These are phyloP conservation scores for Myotis daubentonii DNA, from an alignment of 2,797 vertebrate genomes.

Conservation along the genomic window DNA sequence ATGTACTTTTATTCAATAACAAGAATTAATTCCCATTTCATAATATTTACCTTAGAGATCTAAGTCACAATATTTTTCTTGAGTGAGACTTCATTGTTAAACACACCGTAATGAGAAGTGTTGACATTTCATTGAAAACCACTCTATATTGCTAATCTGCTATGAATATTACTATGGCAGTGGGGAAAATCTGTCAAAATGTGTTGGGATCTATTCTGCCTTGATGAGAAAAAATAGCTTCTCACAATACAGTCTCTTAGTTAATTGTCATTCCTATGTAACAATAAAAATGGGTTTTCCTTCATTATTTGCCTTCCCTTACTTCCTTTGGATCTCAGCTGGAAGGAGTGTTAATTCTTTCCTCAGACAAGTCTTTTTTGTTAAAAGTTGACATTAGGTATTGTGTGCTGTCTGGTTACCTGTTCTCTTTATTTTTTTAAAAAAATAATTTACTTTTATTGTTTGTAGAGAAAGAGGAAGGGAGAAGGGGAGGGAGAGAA, in stretches of 20 bases:
- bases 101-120: conserved; percentile 65
- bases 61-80: conserved; percentile 74
- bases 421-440: not conserved
- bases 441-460: not conserved
- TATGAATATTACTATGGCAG: conserved; percentile 76
- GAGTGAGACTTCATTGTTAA: conserved; percentile 72
- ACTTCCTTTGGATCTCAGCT: not conserved
- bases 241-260: conserved; percentile 69
- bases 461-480: not conserved
- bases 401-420: not conserved
- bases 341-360: not conserved
- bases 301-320: not conserved
- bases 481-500: not conserved
- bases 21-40: conserved; percentile 63
- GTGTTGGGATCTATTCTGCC: conserved; percentile 77
- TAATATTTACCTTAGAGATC: conserved; percentile 73
- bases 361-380: not conserved
- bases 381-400: not conserved
- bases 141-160: conserved; percentile 74
- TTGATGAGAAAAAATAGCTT: conserved; percentile 72
- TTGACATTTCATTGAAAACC: conserved; percentile 79
- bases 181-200: conserved; percentile 76
- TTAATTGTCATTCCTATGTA: conserved; percentile 73
- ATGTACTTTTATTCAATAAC: conserved; percentile 32
- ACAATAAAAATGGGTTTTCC: conserved; percentile 20